Evolutionary conservation across 2,888 invertebrate species (phyloP), one percentile per base, ranked within the genome.

Genomic region (Epinotia bilunana): DNA sequence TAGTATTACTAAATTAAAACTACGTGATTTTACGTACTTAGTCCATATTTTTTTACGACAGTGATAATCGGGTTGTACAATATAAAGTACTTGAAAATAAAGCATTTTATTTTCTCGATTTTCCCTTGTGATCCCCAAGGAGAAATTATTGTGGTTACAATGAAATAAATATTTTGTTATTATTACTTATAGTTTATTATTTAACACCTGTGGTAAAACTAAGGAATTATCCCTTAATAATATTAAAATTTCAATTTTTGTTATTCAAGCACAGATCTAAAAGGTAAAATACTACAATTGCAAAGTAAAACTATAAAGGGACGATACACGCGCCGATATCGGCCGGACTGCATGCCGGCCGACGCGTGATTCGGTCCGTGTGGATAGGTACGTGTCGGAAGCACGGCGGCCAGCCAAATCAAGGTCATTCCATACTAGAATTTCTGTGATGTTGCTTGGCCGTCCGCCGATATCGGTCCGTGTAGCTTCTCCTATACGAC

Each of bases 1-100:
- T 92, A 93, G 90, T 90, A 88, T 90, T 88, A 90, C 90, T 93
- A 93, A 93, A 93, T 93, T 93, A 94, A 93, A 86, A 84, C 85
- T 84, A 87, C 88, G 88, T 88, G 87, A 87, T 86, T 87, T 87
- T 89, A 88, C 87, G 83, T 90, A 85, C 81, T 81, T 91, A 90
- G 91, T 90, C 87, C 88, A 90, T 89, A 88, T 85, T 88, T 86
- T 89, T 88, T 88, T 88, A 88, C 87, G 88, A 90, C 90, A 92
- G 92, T 91, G 91, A 93, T 91, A 89, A 93, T 90, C 85, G 80
- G 88, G 90, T 92, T 92, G 92, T 93, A 93, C 89, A 92, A 90
- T 91, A 92, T 90, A 92, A 90, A 90, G 85, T 89, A 89, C 87
- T 84, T 90, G 20, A 72, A 76, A 74, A 73, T 70, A 74, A 73